Evolutionary conservation across 2,113 vertebrate genomes (phyloP).

Genomic region (Vidua macroura): DNA sequence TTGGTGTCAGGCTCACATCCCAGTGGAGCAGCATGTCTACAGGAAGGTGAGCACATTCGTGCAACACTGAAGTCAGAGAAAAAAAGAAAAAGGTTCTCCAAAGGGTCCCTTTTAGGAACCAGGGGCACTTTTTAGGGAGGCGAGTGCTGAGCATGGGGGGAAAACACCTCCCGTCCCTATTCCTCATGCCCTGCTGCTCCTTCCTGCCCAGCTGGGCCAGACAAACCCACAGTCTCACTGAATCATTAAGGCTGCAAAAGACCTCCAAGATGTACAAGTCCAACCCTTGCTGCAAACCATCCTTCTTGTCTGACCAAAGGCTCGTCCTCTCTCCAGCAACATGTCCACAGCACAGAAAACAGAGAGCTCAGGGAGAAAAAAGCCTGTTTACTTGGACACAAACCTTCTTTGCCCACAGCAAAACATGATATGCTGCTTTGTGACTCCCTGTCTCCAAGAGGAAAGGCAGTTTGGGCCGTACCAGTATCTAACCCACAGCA

Average conservation of each 20-base stretch:
- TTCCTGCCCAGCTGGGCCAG: background rate
- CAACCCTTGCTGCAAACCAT: background rate
- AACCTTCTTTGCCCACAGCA: background rate
- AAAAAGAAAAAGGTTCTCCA: background rate
- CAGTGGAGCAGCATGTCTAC: accelerated
- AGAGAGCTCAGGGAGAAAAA: background rate
- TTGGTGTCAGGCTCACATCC: background rate
- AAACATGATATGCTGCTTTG: background rate
- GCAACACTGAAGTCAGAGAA: background rate
- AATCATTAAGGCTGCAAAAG: background rate
- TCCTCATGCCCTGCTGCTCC: background rate
- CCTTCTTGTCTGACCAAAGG: background rate
- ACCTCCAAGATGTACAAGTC: background rate
- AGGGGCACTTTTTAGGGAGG: background rate
- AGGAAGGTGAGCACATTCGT: background rate
- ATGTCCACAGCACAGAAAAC: background rate
- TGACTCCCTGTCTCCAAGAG: accelerated
- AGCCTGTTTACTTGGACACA: background rate
- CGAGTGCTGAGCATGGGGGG: background rate
- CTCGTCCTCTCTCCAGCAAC: background rate
- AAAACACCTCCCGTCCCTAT: background rate
- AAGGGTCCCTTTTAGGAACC: background rate
- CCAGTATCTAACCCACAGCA: background rate
- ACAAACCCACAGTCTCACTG: background rate
- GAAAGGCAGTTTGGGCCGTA: accelerated